Evolutionary conservation across 2,113 vertebrate species (phyloP), one percentile per base, ranked within the genome.

Genomic region (Mola mola): DNA sequence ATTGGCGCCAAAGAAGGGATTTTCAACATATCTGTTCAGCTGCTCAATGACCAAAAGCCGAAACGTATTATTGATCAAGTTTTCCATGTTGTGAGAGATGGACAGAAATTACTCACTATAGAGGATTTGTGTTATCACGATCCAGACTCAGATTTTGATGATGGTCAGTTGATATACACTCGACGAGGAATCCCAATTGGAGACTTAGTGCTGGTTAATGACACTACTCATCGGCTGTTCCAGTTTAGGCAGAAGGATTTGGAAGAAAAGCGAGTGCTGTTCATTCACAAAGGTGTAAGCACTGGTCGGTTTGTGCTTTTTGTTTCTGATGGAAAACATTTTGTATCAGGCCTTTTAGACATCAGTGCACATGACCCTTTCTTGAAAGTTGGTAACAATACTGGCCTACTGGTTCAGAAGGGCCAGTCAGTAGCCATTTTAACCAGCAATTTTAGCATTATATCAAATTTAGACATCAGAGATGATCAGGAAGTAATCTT

Each of bases 11-110:
- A 90, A 71, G 91, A 93, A 68, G 92, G 93, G 20, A 75, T 26
- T 13, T 96, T 96, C 62, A 91, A 58, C 51, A 66, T 98, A 66
- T 91, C 93, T 11, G 61, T 98, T 59, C 88, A 90, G n/a, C 62
- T 96, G 9, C 86, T 94, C 57, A 98, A 98, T 72, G 95, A 98
- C 72, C 91, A 97, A 63, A 96, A 95, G 67, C 95, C 95, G 0
- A 73, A 93, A 11, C 88, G 91, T 0, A 5, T 94, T 20, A 83
- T 95, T 26, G 94, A 96, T 77, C 93, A 93, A 43, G 84, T 94
- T 38, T 97, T 97, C 63, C 84, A 94, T 0, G 48, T 96, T 0
- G 92, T 95, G n/a, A 75, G 79, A 60, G 91, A 94, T 0, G 90
- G 93, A 38, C 94, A 94, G 56, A 87, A 79, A 46, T 65, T 98